Evolutionary conservation across 2,888 invertebrate species (phyloP).

Genomic region (Iselma pallidipennis): DNA sequence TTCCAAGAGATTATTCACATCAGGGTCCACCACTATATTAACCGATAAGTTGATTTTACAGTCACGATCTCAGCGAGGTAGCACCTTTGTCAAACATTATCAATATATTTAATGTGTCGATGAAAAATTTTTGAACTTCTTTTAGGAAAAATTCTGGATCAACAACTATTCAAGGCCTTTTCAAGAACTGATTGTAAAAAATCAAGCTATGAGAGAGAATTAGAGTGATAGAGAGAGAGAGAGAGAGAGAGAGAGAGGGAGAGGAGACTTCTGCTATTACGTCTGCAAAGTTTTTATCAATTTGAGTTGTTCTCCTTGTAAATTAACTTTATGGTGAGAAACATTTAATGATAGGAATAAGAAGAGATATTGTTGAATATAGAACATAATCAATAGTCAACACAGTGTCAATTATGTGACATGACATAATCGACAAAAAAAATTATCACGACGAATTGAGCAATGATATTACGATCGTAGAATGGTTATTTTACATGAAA

Average conservation of each 20-base stretch:
- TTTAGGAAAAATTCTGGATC: not conserved
- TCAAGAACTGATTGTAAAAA: not conserved
- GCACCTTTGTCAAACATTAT: not conserved
- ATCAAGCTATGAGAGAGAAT: no score
- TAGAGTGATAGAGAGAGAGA: not conserved
- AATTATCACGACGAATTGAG: conserved; percentile 15
- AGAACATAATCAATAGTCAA: not conserved
- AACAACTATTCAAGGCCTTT: not conserved
- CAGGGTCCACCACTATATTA: conserved; percentile 1
- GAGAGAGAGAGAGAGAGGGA: no score
- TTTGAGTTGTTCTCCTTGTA: conserved; percentile 22
- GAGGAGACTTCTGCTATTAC: conserved; percentile 14
- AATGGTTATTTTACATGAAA: not conserved
- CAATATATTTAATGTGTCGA: not conserved
- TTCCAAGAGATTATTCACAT: not conserved
- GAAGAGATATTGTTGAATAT: conserved; percentile 16
- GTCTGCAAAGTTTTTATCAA: conserved; percentile 8
- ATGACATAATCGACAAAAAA: conserved; percentile 22
- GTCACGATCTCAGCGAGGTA: not conserved
- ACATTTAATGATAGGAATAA: conserved; percentile 16
- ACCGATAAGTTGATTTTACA: not conserved
- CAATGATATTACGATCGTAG: conserved; percentile 4
- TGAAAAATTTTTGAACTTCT: no score
- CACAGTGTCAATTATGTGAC: conserved; percentile 22
- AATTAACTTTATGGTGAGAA: conserved; percentile 15